Conservation (phyloP, 2,797 vertebrate species). For the Hippocampus kuda region DNA sequence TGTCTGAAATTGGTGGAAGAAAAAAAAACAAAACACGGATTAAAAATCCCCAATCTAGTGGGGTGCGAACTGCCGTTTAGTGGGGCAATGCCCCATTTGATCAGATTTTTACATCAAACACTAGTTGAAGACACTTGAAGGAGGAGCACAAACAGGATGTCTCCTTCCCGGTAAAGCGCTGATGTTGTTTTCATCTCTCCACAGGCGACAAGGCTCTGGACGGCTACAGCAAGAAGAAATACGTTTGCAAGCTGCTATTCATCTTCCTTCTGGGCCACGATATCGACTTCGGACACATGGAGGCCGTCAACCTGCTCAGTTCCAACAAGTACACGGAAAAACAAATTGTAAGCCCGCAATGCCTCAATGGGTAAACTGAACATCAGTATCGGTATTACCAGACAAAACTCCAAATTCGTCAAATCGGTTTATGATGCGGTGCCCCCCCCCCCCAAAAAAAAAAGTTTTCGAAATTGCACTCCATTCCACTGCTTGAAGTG, state of each 20-base stretch:
- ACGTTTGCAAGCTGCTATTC: conserved; percentile 88
- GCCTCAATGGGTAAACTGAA: conserved; percentile 21
- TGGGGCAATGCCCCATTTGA: no score
- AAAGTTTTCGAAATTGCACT: no score
- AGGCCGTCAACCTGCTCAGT: conserved; percentile 85
- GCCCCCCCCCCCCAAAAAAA: no score
- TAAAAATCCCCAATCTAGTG: no score
- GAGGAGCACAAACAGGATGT: not conserved
- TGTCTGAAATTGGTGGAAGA: no score
- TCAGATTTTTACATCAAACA: no score
- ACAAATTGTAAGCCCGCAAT: conserved; percentile 77
- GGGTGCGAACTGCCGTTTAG: no score
- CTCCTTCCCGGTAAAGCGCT: not conserved
- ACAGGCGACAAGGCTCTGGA: conserved; percentile 53
- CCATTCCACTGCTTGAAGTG: no score
- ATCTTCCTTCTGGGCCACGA: conserved; percentile 87
- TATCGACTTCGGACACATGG: conserved; percentile 90
- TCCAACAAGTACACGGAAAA: conserved; percentile 92
- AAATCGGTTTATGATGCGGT: no score
- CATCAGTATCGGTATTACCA: no score
- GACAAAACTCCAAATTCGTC: no score
- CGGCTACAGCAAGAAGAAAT: conserved; percentile 84
- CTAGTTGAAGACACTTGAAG: not conserved
- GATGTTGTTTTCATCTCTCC: not conserved
- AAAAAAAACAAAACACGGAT: no score